Conservation (phyloP, 2,113 vertebrate species). For the Hydrolagus affinis region DNA sequence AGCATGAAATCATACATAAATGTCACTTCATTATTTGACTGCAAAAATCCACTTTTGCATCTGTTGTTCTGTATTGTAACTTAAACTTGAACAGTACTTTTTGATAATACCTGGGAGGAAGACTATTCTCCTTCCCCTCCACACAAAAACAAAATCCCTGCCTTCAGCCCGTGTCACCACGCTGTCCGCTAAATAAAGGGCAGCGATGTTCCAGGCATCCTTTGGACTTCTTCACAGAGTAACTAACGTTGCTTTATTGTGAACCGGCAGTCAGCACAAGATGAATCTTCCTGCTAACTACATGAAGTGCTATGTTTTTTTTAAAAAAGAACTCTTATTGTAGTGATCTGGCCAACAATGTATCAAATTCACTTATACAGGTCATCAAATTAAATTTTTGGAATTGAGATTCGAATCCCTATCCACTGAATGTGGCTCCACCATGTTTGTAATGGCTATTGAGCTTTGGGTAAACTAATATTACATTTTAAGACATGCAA, state of each 20-base stretch:
- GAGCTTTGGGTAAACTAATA: not conserved
- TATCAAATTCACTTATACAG: not conserved
- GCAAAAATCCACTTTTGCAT: not conserved
- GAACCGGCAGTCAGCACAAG: not conserved
- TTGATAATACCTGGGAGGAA: slow-evolving; percentile 14
- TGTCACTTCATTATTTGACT: slow-evolving; percentile 18
- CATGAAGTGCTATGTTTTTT: slow-evolving; percentile 14
- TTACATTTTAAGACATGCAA: not conserved
- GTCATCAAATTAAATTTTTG: not conserved
- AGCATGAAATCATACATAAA: slow-evolving; percentile 2
- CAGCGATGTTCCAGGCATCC: not conserved
- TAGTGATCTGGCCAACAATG: not conserved
- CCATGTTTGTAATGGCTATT: not conserved
- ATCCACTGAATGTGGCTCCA: not conserved
- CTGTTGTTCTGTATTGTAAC: not conserved
- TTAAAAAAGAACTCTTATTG: slow-evolving; percentile 4
- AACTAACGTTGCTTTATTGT: not conserved
- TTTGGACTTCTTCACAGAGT: not conserved
- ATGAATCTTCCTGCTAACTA: not conserved
- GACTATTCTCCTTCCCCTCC: not conserved
- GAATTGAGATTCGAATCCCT: not conserved
- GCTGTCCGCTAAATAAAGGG: not conserved
- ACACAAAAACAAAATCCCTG: not conserved
- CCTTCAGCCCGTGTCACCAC: not conserved
- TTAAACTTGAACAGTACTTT: slow-evolving; percentile 3